Evolutionary conservation across 2,113 vertebrate species (phyloP), one percentile per base, ranked within the genome.

Genomic region (Malurus elegans): DNA sequence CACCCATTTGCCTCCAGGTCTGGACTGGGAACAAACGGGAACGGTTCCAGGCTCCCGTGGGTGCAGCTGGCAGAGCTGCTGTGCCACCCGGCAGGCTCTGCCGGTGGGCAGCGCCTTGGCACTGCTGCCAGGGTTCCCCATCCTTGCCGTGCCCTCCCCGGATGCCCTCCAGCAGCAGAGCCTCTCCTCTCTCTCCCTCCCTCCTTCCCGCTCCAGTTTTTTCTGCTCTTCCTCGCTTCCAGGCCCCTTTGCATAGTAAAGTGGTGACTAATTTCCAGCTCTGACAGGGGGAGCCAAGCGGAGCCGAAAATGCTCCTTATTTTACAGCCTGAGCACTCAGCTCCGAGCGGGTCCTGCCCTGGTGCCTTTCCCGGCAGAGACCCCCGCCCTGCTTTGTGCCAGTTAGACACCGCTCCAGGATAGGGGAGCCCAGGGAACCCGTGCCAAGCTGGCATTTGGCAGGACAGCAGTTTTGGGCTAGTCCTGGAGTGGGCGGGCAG

Each of bases 11-110:
- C 76, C 93, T 91, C 47, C 72, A 78, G 69, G 66, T 88, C 38
- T 88, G 92, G 67, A 71, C 67, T 6, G 1, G 47, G 54, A 86
- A 69, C 40, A 92, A 93, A 81, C 0, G 0, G 90, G 91, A 95
- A 48, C 0, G 0, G 47, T 69, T 81, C 56, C 94, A 92, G 57
- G 65, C 78, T 98, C 92, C 97, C 93, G 96, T 47, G 98, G 99
- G 96, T 98, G 97, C 97, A n/a, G 94, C 88, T 72, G 62, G 73
- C 64, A 65, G 47, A 78, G 56, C 36, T 14, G 5, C 32, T 66
- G 18, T 45, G 99, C 98, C 14, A 91, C 97, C 6, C 97, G 97
- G 14, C 97, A 98, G 2, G 51, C 98, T 57, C 97, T 98, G 88
- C 97, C 96, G 26, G 98, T 97, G 0, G 98, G 98, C 31, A 98